These are phyloP conservation scores for Mixornis gularis DNA, from an alignment of 2,113 vertebrate genomes.

Conservation along the genomic window DNA sequence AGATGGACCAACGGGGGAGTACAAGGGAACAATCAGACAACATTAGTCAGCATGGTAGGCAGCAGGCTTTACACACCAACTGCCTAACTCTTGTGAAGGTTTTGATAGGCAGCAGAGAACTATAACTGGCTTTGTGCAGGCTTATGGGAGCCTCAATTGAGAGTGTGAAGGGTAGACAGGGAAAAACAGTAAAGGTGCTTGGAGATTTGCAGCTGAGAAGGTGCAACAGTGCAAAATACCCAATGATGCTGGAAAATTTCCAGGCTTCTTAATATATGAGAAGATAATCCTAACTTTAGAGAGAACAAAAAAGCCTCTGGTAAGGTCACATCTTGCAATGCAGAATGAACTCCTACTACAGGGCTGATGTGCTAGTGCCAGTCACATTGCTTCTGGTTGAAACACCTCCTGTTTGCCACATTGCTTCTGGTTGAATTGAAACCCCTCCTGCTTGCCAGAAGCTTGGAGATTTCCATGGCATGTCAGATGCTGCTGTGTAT, in stretches of 20 bases:
- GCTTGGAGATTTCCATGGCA: neutral
- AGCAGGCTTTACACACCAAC: constrained; percentile 46
- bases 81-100: constrained; percentile 25
- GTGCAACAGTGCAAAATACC: neutral
- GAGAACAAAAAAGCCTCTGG: neutral
- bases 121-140: neutral
- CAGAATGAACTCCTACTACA: neutral
- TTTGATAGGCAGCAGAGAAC: neutral
- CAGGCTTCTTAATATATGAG: neutral
- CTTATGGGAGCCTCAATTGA: neutral
- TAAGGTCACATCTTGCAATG: neutral
- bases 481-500: neutral
- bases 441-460: neutral
- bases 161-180: neutral
- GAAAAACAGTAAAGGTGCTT: neutral
- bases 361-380: neutral
- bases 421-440: neutral
- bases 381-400: neutral
- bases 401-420: neutral
- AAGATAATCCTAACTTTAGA: neutral
- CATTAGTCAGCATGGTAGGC: constrained; percentile 61
- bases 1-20: constrained; percentile 60
- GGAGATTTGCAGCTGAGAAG: neutral
- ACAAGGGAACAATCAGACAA: constrained; percentile 56
- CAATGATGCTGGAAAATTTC: neutral